A percentile compares a stretch with the other conserved stretches of the same genome.
Evolutionary conservation across 92 coral and sea anemone genomes (phyloP).

Genomic region (Epizoanthus stellaris): DNA sequence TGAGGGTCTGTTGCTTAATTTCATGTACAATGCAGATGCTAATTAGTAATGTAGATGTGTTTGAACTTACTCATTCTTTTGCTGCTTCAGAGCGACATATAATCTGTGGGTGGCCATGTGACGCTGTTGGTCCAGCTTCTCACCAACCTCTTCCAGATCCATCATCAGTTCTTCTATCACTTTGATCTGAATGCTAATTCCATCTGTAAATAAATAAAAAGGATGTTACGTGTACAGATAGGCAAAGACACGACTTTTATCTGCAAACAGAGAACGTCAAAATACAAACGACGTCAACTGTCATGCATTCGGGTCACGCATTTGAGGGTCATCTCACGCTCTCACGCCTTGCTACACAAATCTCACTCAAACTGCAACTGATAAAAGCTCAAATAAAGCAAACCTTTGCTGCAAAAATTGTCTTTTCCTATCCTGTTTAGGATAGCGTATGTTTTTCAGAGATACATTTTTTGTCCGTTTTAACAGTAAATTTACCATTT

Average conservation of each 20-base stretch:
- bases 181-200: conserved; percentile 90
- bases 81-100: conserved; percentile 81
- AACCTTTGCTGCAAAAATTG: no score
- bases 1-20: no score
- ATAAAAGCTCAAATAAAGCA: no score
- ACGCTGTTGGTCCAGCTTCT: conserved; percentile 82
- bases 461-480: no score
- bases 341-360: no score
- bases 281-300: not conserved
- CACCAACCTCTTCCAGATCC: conserved; percentile 93
- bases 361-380: not conserved
- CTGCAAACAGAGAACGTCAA: not conserved
- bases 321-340: no score
- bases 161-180: conserved; percentile 84
- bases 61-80: conserved; percentile 85
- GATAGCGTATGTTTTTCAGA: not conserved
- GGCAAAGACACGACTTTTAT: not conserved
- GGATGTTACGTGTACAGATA: not conserved
- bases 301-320: no score
- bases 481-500: no score
- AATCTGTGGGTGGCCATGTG: conserved; percentile 83
- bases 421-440: no score
- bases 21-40: no score
- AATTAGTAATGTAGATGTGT: no score
- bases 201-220: conserved; percentile 54